Evolutionary conservation across 2,113 vertebrate species (phyloP).

Genomic region (Nothocercus nigrocapillus): DNA sequence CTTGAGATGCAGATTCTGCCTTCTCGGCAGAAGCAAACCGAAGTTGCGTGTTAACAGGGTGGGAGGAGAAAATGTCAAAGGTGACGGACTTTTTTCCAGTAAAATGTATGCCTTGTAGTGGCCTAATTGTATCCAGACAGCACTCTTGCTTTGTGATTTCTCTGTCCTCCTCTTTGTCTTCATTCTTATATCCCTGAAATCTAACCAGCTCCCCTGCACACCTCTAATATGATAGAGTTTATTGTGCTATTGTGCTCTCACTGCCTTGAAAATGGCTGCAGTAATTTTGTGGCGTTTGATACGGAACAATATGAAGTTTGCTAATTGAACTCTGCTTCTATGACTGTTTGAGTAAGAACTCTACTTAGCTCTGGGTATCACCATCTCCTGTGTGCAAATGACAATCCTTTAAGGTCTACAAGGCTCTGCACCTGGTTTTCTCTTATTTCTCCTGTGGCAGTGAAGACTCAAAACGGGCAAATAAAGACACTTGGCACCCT

Average conservation of each 20-base stretch:
- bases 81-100: neutral
- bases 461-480: neutral
- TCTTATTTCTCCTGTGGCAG: neutral
- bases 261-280: neutral
- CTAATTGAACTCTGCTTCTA: neutral
- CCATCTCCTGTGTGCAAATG: neutral
- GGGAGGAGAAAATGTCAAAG: neutral
- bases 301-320: neutral
- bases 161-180: neutral
- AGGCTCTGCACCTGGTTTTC: neutral
- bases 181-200: neutral
- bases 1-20: neutral
- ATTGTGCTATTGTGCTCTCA: neutral
- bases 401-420: neutral
- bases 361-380: slow-evolving; percentile 35
- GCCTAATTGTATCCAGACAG: neutral
- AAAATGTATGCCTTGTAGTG: neutral
- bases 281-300: neutral
- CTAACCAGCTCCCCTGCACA: neutral
- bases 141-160: neutral
- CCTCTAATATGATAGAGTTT: neutral
- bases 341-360: neutral
- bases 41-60: neutral
- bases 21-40: neutral
- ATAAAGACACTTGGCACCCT: too few relatives aligned